Evolutionary conservation across 2,797 vertebrate genomes (phyloP).

Genomic region (Acrossocheilus fasciatus): DNA sequence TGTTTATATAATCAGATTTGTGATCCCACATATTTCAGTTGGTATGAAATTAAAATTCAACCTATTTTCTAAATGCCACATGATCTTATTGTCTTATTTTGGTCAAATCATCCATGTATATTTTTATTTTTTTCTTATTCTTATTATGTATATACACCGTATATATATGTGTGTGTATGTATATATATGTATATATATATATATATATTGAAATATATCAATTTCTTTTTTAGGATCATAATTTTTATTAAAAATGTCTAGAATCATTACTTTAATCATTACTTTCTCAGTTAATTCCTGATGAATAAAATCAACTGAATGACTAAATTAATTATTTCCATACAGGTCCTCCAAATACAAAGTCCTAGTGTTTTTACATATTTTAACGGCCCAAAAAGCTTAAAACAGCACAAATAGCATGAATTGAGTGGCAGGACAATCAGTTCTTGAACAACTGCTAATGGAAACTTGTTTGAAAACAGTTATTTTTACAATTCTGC

Average conservation of each 20-base stretch:
- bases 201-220: too few species aligned
- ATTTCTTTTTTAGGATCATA: neutral
- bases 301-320: neutral
- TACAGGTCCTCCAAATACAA: neutral
- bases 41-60: neutral
- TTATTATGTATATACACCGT: too few species aligned
- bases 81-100: neutral
- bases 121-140: neutral
- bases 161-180: too few species aligned
- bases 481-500: neutral
- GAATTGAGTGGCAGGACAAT: neutral
- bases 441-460: neutral
- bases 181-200: too few species aligned
- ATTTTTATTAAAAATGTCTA: neutral
- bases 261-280: neutral
- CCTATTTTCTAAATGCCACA: neutral
- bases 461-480: neutral
- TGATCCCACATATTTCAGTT: neutral
- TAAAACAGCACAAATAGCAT: neutral
- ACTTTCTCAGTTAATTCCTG: neutral
- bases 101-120: neutral
- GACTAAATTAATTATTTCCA: neutral
- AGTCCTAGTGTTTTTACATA: neutral
- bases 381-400: too few species aligned
- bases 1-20: neutral